A percentile compares a stretch with the other conserved stretches of the same genome.
Conservation (phyloP, 2,797 vertebrate genomes). For the Falco rusticolus region DNA sequence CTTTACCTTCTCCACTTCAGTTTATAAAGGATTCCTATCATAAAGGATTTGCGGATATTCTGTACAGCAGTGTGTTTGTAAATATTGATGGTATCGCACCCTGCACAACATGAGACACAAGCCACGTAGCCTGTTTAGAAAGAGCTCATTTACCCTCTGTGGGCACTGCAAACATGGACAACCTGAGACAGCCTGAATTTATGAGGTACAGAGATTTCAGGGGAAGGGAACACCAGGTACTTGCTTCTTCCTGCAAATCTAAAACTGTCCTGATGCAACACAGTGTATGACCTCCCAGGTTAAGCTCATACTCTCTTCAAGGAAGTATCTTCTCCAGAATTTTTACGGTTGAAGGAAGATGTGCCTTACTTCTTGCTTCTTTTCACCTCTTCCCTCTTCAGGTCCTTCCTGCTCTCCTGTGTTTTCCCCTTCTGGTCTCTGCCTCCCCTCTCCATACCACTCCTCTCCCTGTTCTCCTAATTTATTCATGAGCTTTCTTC, state of each 20-base stretch:
- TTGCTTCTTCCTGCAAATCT: neutral
- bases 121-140: neutral
- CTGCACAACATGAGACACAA: neutral
- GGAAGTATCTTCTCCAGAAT: neutral
- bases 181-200: neutral
- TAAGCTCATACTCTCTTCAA: neutral
- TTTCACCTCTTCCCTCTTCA: neutral
- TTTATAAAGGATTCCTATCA: neutral
- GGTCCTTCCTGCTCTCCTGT: neutral
- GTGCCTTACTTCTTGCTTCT: neutral
- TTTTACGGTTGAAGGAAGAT: neutral
- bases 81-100: neutral
- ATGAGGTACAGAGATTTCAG: neutral
- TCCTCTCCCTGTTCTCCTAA: neutral
- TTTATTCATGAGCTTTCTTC: neutral
- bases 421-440: neutral
- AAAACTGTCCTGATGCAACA: neutral
- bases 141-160: neutral
- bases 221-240: neutral
- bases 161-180: neutral
- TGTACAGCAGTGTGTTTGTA: neutral
- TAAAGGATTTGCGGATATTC: neutral
- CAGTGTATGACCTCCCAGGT: neutral
- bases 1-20: neutral
- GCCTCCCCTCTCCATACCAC: neutral